phyloP scores from a whole-genome alignment of 2,113 vertebrate species.

The Himantopus leucocephalus region DNA sequence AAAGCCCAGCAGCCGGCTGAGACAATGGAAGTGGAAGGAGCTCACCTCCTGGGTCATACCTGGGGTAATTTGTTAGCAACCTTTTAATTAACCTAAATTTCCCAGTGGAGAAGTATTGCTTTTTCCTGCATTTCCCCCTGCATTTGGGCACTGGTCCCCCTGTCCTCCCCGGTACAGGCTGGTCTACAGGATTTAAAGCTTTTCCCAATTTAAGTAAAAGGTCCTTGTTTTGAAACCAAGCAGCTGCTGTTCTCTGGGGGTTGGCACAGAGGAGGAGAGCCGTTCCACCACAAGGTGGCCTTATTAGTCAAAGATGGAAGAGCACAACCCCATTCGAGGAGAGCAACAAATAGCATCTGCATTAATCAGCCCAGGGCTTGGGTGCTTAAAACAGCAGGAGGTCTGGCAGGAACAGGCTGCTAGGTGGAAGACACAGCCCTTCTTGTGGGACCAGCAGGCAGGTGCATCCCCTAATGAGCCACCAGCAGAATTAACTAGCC shows the following conservation, averaged over 20 bases:
- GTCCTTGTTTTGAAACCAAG: neutral
- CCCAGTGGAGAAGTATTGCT: neutral
- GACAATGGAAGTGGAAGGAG: neutral
- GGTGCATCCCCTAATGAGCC: neutral
- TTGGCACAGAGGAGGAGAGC: neutral
- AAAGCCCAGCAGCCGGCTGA: neutral
- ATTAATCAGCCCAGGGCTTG: slow-evolving; percentile 39
- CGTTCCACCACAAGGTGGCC: neutral
- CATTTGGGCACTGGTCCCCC: neutral
- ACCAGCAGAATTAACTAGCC: neutral
- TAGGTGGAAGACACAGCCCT: neutral
- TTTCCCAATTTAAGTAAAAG: slow-evolving; percentile 15
- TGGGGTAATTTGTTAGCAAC: neutral
- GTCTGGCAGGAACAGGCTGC: neutral
- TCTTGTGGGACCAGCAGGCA: neutral
- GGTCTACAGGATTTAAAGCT: neutral
- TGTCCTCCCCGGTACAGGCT: neutral
- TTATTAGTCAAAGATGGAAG: slow-evolving; percentile 65
- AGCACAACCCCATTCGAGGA: slow-evolving; percentile 36
- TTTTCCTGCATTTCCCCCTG: neutral
- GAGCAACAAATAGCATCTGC: slow-evolving; percentile 22
- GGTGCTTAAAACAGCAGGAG: neutral
- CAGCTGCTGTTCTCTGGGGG: neutral
- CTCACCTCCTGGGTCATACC: too few species aligned
- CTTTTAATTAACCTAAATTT: neutral